Percentiles rank a stretch among this genome's conserved stretches.
phyloP scores from a whole-genome alignment of 1,140 invertebrate genomes.

The Triops cancriformis region DNA sequence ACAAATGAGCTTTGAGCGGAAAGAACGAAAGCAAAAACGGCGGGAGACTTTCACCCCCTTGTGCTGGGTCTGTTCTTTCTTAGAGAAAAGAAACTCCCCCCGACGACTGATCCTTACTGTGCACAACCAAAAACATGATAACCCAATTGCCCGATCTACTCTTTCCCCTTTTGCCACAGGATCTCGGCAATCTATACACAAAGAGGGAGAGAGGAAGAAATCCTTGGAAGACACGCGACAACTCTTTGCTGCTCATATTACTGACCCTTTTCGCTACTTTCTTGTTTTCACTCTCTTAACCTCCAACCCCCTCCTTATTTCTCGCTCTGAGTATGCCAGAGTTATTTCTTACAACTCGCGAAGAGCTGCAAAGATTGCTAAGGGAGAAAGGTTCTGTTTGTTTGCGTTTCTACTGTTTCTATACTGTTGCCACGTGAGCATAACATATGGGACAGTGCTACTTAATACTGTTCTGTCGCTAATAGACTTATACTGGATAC shows the following conservation, averaged over 20 bases:
- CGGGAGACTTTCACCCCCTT: neutral
- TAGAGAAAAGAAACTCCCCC: neutral
- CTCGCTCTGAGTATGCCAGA: neutral
- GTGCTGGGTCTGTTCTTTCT: neutral
- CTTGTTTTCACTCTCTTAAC: neutral
- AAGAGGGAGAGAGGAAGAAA: neutral
- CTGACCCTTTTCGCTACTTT: neutral
- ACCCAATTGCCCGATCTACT: neutral
- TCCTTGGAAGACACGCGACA: neutral
- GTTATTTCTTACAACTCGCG: too few species aligned
- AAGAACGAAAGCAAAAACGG: neutral
- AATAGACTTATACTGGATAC: too few species aligned
- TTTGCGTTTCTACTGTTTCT: too few species aligned
- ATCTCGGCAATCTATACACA: neutral
- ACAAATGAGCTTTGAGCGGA: neutral
- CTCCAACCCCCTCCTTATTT: neutral
- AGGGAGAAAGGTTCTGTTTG: too few species aligned
- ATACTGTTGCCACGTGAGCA: too few species aligned
- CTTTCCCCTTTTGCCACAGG: neutral
- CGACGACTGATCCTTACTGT: neutral
- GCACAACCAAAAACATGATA: neutral
- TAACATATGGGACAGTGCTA: too few species aligned
- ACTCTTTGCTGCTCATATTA: neutral
- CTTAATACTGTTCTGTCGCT: too few species aligned
- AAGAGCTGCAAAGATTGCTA: too few species aligned